Evolutionary conservation across 1,140 invertebrate species (phyloP).

Genomic region (Zophobas atratus): DNA sequence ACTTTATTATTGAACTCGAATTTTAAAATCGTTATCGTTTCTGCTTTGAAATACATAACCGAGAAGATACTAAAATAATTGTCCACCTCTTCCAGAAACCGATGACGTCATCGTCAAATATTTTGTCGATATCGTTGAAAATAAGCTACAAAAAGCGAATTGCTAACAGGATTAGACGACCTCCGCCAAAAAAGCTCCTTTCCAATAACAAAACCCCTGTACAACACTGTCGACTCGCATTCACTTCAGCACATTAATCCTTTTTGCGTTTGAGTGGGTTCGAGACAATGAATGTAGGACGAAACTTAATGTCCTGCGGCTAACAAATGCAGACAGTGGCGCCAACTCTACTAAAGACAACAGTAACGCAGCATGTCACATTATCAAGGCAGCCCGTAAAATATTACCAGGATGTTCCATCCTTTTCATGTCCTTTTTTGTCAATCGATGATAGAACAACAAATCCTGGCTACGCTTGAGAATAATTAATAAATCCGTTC

Average conservation of each 20-base stretch:
- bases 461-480: neutral
- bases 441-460: neutral
- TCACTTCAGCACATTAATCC: slow-evolving; percentile 4
- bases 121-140: no score
- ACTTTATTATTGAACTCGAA: no score
- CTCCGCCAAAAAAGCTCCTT: no score
- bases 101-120: no score
- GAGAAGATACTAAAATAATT: no score
- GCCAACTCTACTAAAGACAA: slow-evolving; percentile 31
- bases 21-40: no score
- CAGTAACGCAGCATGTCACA: slow-evolving; percentile 15
- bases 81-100: no score
- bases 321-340: slow-evolving; percentile 39
- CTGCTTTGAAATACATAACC: no score
- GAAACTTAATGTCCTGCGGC: slow-evolving; percentile 41
- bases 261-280: slow-evolving; percentile 13
- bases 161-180: no score
- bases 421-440: slow-evolving; percentile 9
- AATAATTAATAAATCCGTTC: slow-evolving; percentile 10
- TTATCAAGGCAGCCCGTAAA: slow-evolving; percentile 30
- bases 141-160: no score
- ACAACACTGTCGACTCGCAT: no score
- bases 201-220: no score
- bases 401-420: slow-evolving; percentile 11
- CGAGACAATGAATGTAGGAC: slow-evolving; percentile 32